Base-by-base conservation (phyloP, 2,797 vertebrate species). In the Austrolebias charrua region DNA sequence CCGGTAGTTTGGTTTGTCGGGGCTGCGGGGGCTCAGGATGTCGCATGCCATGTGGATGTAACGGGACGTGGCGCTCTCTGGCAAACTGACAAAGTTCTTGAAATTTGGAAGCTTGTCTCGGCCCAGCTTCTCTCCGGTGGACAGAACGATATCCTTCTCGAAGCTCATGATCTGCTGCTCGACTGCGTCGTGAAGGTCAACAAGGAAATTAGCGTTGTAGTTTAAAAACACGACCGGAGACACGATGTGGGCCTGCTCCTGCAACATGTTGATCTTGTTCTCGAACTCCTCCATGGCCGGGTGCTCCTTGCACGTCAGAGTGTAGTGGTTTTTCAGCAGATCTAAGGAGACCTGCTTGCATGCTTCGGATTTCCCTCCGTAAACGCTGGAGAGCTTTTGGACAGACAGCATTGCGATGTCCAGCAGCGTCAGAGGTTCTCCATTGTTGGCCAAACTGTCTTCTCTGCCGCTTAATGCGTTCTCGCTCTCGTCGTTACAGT, bases 11-110 rank as follows among this genome's bases (percentile, higher is more conserved):
- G 79, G 76, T 14, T 9, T 73, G 8, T 49, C 61, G 0, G 73
- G 55, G 9, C 16, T 69, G 7, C 47, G 58, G 2, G 88, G 81
- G 55, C 83, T 90, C 28, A 94, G 68, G 43, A 92, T 64, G 24
- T 91, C 85, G 35, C 83, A 85, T 0, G 83, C 88, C 92, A 93
- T 94, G 75, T 84, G 87, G 57, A 94, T 84, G 76, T 90, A 94
- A 24, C 93, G 91, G 0, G 87, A 89, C 1, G 91, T 89, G 1
- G 90, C 88, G 0, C 93, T 94, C 71, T 94, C 93, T 0, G 80
- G 55, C 24, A 92, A 80, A 63, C 90, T 91, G n/a, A 91, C 63
- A 75, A 94, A 91, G 51, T 69, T 79, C 35, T 33, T 57, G 63
- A 94, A 94, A 7, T 81, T 85, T 0, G 85, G 82, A 18, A 88